A percentile compares a stretch with the other conserved stretches of the same genome.
These are phyloP conservation scores for Eupeodes latifasciatus DNA, from an alignment of 2,888 invertebrate species.

Conservation along the genomic window DNA sequence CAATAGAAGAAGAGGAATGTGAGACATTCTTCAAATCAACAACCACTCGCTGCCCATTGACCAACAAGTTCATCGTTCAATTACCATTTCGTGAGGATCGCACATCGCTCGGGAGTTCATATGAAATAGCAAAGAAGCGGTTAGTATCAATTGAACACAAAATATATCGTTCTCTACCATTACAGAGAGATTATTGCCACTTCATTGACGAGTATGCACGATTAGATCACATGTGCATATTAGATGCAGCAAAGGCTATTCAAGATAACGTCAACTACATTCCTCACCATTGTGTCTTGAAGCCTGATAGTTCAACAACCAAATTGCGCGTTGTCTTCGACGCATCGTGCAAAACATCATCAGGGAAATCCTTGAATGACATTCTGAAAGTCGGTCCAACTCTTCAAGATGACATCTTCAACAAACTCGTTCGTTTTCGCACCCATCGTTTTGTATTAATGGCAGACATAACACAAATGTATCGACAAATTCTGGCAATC, in stretches of 20 bases:
- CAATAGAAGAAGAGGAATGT: slow-evolving; percentile 13
- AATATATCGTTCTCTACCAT: slow-evolving; percentile 38
- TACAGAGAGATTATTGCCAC: slow-evolving; percentile 34
- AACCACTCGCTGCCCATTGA: slow-evolving; percentile 20
- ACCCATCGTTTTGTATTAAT: slow-evolving; percentile 24
- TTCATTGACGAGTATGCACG: slow-evolving; percentile 32
- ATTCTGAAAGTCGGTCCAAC: not conserved
- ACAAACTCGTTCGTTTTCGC: slow-evolving; percentile 25
- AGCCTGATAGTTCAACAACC: slow-evolving; percentile 25
- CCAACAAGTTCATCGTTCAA: slow-evolving; percentile 13
- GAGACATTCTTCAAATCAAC: slow-evolving; percentile 22
- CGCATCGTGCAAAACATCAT: too few relatives aligned
- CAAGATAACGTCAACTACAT: slow-evolving; percentile 28
- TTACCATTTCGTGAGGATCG: slow-evolving; percentile 38
- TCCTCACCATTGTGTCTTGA: slow-evolving; percentile 38
- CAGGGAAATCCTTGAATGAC: too few relatives aligned
- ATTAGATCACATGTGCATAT: slow-evolving; percentile 24
- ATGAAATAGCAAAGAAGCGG: slow-evolving; percentile 29
- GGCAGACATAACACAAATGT: slow-evolving; percentile 38
- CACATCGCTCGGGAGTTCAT: slow-evolving; percentile 35
- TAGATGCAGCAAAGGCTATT: slow-evolving; percentile 36
- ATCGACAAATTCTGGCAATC: slow-evolving; percentile 39
- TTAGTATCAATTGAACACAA: slow-evolving; percentile 46
- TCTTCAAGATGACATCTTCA: slow-evolving; percentile 44
- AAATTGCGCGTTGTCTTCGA: slow-evolving; percentile 4